Base-by-base conservation (phyloP, 2,797 vertebrate species). In the Allochrocebus solatus region DNA sequence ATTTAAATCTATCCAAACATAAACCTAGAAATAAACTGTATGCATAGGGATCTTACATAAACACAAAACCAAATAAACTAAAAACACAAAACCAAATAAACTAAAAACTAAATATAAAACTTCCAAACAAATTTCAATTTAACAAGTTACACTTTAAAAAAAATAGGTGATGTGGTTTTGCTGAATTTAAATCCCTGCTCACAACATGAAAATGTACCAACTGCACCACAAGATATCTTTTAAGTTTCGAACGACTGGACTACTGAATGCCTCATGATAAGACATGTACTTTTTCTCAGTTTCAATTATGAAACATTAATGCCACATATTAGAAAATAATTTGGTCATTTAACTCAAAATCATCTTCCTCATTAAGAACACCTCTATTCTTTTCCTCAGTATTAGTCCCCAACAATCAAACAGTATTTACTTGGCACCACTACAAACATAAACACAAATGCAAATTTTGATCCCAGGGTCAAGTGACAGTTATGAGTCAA, bases 21-120 rank as follows among this genome's bases (percentile, higher is more conserved):
- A 95, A 91, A 70, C 8, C n/a, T 80, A 85, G 89, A 93, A 50
- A 64, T 84, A 72, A 92, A 90, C 21, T 84, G 67, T 41, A 93
- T 13, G 21, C 24, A 74, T 43, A 80, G 10, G 36, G 13, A 53
- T 85, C 64, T 96, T 89, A 84, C 16, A 84, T 55, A 92, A 74
- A 79, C 14, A 48, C 61, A 88, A 83, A 91, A 33, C 61, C 61
- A 64, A 64, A 30, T 61, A 30, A 30, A 30, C 59, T 61, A 61
- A 61, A 61, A 61, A 61, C 59, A 48, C 61, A 83, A 83, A 91
- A 61, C 59, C 59, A 61, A 61, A 64, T 33, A 64, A 91, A 57
- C 30, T 72, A 90, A 93, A 96, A 46, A 74, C 16, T 36, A 89
- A 93, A 55, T 17, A 55, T 4, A 61, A 95, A 95, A 59, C 33